These are phyloP conservation scores for Carassius auratus DNA, from an alignment of 2,113 vertebrate species.

Conservation along the genomic window DNA sequence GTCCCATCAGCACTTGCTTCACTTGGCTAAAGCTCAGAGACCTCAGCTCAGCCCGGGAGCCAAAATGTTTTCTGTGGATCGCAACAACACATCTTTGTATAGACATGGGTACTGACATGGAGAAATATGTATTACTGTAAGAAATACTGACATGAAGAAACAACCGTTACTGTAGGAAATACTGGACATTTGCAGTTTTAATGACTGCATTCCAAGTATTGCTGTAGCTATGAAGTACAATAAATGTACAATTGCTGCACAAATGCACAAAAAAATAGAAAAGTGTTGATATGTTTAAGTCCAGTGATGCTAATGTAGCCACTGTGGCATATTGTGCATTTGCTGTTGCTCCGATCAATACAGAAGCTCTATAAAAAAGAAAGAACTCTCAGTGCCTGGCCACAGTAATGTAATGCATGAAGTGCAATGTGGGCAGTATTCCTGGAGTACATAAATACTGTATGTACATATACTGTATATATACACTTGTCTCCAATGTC, in stretches of 20 bases:
- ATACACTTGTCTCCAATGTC: too few relatives aligned
- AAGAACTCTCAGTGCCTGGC: conserved; percentile 19
- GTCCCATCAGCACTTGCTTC: conserved; percentile 54
- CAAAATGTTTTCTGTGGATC: background rate
- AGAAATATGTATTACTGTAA: background rate
- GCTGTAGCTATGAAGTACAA: background rate
- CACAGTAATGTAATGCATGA: conserved; percentile 26
- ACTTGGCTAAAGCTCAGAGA: conserved; percentile 33
- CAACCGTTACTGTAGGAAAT: background rate
- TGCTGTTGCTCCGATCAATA: conserved; percentile 12
- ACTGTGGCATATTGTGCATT: conserved; percentile 21
- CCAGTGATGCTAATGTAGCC: background rate
- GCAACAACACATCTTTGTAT: background rate
- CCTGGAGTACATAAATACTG: background rate
- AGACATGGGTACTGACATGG: conserved; percentile 2
- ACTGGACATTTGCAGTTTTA: background rate
- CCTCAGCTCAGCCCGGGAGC: background rate
- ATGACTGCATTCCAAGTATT: background rate
- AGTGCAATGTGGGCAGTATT: conserved; percentile 1
- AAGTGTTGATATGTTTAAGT: background rate
- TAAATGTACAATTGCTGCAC: conserved; percentile 3
- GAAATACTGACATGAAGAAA: background rate
- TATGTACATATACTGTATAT: too few relatives aligned
- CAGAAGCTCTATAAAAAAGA: conserved; percentile 33
- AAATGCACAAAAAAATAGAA: background rate